Base-by-base conservation (phyloP, 1,140 invertebrate genomes). In the Pogonognathellus flavescens region DNA sequence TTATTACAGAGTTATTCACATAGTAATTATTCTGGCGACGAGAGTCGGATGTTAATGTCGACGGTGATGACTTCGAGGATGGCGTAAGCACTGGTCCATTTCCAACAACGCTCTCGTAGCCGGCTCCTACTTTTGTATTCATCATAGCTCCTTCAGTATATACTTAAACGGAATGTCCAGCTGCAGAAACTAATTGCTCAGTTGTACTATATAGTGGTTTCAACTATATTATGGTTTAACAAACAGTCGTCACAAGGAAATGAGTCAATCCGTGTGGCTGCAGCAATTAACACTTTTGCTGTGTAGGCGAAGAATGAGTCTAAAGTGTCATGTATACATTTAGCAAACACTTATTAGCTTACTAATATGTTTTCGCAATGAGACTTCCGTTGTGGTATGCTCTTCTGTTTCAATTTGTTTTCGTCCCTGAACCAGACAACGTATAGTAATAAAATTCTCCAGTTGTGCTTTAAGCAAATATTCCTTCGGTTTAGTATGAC, bases 21-120 rank as follows among this genome's bases (percentile, higher is more conserved):
- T 25, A 66, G 20, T 66, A 66, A 66, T 66, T 66, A 66, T 20
- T 66, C 0, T 66, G 18, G 20, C 22, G 60, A 11, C 18, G 60
- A 66, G 60, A 66, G 60, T 66, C 22, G 62, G 62, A 66, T 66
- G 62, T 14, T 66, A 66, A 66, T 66, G 11, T 20, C 8, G 62
- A 66, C 22, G 22, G 22, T 11, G 62, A 66, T 25, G 62, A 25
- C 22, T 20, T 66, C 10, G 22, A 25, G 62, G 62, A 66, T 66
- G 62, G 62, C 22, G 62, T 66, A 66, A 66, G 18, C 62, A 66
- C 7, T 60, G 59, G 11, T 10, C 22, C 20, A 25, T 20, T 62
- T 18, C 20, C 60, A 62, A 22, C 25, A 20, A 18, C 25, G 16
- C 22, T 20, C 8, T 66, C 62, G 62, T 25, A 66, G 25, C 62